Conservation (phyloP, 2,797 vertebrate genomes). For the Okamejei kenojei region DNA sequence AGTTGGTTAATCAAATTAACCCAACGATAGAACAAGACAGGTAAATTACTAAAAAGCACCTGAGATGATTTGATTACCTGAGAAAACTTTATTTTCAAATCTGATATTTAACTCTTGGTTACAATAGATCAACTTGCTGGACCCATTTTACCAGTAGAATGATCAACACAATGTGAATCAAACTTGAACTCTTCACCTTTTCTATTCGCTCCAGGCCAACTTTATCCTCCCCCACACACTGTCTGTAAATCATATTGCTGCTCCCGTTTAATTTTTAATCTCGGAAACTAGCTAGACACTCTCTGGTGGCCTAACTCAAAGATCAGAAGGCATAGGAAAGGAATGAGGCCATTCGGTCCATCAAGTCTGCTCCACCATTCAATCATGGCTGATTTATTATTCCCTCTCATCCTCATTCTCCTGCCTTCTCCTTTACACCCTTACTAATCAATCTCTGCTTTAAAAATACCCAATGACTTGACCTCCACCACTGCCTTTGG, state of each 20-base stretch:
- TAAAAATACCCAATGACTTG: no score
- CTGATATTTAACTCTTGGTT: background rate
- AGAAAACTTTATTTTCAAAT: background rate
- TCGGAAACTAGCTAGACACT: conserved; percentile 57
- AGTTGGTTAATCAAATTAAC: no score
- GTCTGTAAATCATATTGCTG: conserved; percentile 59
- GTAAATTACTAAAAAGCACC: no score
- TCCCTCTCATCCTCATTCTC: no score
- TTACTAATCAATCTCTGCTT: no score
- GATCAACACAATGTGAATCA: conserved; percentile 58
- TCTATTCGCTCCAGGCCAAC: conserved; percentile 49
- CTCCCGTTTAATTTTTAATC: conserved; percentile 67
- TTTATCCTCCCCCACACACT: conserved; percentile 49
- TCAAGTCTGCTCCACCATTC: no score
- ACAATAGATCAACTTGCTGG: background rate
- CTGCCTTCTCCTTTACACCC: no score
- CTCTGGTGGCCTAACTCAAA: conserved; percentile 40
- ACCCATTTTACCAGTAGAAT: background rate
- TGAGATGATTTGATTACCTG: background rate
- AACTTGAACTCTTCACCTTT: conserved; percentile 67
- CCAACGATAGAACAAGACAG: no score
- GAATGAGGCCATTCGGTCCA: no score
- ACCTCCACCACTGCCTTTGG: no score
- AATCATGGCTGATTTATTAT: no score
- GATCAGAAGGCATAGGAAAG: no score